A percentile compares a stretch with the other conserved stretches of the same genome.
Evolutionary conservation across 2,888 invertebrate genomes (phyloP).

Genomic region (Aporophyla nigra): DNA sequence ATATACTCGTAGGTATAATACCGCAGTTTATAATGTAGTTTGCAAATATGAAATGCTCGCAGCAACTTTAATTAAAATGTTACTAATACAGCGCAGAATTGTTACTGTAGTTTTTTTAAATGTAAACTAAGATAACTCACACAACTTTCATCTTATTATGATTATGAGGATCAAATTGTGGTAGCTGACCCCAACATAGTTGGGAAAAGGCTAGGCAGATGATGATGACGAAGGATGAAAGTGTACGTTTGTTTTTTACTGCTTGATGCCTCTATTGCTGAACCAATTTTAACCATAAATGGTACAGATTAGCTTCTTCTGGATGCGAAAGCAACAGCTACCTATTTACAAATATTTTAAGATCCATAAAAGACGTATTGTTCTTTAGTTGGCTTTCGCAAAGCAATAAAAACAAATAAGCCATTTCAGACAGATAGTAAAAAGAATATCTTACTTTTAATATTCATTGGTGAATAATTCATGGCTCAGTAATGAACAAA

Average conservation of each 20-base stretch:
- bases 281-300: neutral
- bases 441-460: neutral
- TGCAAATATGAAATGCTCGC: conserved; percentile 17
- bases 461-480: conserved; percentile 32
- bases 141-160: neutral
- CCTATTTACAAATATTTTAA: neutral
- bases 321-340: neutral
- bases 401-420: conserved; percentile 11
- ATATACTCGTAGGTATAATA: too few relatives aligned
- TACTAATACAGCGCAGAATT: neutral
- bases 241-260: neutral
- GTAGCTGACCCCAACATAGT: too few relatives aligned
- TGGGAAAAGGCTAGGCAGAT: too few relatives aligned
- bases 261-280: neutral
- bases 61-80: conserved; percentile 11
- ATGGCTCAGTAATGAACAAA: conserved; percentile 13
- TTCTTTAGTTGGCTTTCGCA: conserved; percentile 1
- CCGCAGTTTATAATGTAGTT: neutral
- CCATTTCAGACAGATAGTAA: neutral
- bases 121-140: neutral
- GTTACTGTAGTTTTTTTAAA: conserved; percentile 3
- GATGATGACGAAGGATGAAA: too few relatives aligned
- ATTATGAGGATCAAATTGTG: neutral
- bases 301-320: neutral
- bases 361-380: neutral